These are phyloP conservation scores for Nyctalus aviator DNA, from an alignment of 2,797 vertebrate species.

Conservation along the genomic window DNA sequence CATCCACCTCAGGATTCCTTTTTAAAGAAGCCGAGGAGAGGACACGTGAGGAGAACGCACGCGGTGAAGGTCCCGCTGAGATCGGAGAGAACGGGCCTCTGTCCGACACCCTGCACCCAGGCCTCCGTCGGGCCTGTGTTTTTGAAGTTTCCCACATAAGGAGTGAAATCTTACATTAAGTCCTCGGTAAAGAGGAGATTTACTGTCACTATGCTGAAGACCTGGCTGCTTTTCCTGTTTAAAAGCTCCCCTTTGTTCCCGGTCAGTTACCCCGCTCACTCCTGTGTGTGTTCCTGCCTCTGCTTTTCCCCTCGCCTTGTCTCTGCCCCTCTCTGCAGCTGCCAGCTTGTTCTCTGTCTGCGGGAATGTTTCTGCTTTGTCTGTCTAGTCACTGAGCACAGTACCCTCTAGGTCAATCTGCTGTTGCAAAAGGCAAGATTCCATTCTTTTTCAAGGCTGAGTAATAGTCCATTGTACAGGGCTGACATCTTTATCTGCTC, in stretches of 20 bases:
- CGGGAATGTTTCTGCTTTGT: neutral
- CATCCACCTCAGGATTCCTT: neutral
- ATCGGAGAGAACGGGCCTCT: too few species aligned
- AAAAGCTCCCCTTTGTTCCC: too few species aligned
- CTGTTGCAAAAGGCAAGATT: too few species aligned
- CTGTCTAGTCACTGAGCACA: too few species aligned
- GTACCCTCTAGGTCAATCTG: too few species aligned
- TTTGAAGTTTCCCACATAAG: neutral
- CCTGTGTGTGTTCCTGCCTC: neutral
- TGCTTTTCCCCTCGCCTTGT: fast-evolving
- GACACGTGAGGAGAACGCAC: neutral
- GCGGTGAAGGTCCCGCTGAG: neutral
- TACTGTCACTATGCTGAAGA: neutral
- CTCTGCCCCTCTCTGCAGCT: neutral
- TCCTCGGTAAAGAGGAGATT: neutral
- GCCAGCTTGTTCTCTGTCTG: neutral
- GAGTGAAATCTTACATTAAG: neutral
- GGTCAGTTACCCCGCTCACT: neutral
- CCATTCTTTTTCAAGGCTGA: too few species aligned
- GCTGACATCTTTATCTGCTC: too few species aligned
- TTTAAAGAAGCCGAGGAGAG: neutral
- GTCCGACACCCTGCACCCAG: too few species aligned
- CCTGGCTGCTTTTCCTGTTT: too few species aligned
- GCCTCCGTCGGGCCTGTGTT: fast-evolving
- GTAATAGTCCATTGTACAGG: too few species aligned